Evolutionary conservation across 2,888 invertebrate species (phyloP), one percentile per base, ranked within the genome.

Genomic region (Anoplius nigerrimus): DNA sequence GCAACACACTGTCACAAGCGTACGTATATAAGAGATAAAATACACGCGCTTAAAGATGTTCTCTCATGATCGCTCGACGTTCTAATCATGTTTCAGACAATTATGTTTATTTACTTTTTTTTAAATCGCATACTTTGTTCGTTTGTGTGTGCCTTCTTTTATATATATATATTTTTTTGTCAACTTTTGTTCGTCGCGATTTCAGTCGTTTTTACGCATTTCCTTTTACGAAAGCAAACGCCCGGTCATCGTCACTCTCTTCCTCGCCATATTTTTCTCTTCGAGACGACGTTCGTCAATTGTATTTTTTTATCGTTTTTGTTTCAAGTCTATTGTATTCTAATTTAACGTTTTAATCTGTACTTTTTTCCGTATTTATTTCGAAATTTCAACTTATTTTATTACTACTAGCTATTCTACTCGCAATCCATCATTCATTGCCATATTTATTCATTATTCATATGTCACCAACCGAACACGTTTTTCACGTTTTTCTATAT

Each of bases 391-490:
- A 78, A 82, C 78, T 78, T 77, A 82, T 83, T 83, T 78, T 78
- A 82, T 81, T 78, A 77, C 82, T 78, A 82, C 70, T 76, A 76
- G 68, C 78, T 79, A 81, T 79, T 80, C 79, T 79, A 76, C 76
- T 80, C 72, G 69, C 75, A 75, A 79, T 75, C 74, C 74, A 77
- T 78, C 58, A 74, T 79, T 66, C 76, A 77, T 72, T 53, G 66
- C 69, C 71, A 74, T 72, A 56, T 62, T 74, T 74, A 66, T 62
- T 24, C 68, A 62, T 72, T 70, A 68, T 75, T 76, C 74, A 74
- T 76, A 73, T 72, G 22, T 34, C 68, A 53, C 20, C 69, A 59
- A 22, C 64, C 34, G 8, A 69, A 71, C 63, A 66, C 60, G 53
- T 52, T 54, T 55, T 65, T 24, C 27, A 48, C n/a, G 58, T 54